A percentile compares a stretch with the other conserved stretches of the same genome.
These are phyloP conservation scores for Caenorhabditis macrosperma DNA, from an alignment of 2,888 invertebrate species.

Conservation along the genomic window DNA sequence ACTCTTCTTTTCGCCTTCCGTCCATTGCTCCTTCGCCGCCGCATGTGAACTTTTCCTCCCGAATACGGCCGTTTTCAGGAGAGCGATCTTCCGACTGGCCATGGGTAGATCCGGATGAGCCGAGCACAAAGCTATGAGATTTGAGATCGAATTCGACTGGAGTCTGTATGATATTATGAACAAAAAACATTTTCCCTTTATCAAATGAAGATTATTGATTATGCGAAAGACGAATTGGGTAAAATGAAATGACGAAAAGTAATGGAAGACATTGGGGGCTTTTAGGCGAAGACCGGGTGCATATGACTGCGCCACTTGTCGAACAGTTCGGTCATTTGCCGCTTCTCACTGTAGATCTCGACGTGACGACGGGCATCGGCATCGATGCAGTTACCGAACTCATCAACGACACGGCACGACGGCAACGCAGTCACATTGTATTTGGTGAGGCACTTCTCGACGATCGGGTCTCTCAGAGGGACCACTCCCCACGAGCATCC, in stretches of 20 bases:
- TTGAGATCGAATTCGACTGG: not conserved
- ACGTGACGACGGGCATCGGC: slow-evolving; percentile 38
- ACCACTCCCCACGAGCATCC: slow-evolving; percentile 53
- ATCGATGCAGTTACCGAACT: slow-evolving; percentile 43
- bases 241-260: slow-evolving; percentile 1
- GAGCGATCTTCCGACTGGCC: slow-evolving; percentile 68
- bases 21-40: not conserved
- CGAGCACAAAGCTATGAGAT: slow-evolving; percentile 72
- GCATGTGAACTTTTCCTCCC: not conserved
- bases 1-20: slow-evolving; percentile 2
- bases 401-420: slow-evolving; percentile 52
- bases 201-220: slow-evolving; percentile 13
- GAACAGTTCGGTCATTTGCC: slow-evolving; percentile 40
- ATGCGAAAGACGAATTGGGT: slow-evolving; percentile 27
- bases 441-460: slow-evolving; percentile 42
- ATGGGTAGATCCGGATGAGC: slow-evolving; percentile 75
- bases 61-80: slow-evolving; percentile 27
- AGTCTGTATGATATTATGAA: not conserved
- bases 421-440: slow-evolving; percentile 50
- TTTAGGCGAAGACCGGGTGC: slow-evolving; percentile 18
- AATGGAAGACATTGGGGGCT: not conserved
- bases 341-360: slow-evolving; percentile 28
- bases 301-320: slow-evolving; percentile 35
- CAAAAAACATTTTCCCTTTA: not conserved
- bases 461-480: slow-evolving; percentile 47